Evolutionary conservation across 2,888 invertebrate genomes (phyloP), one percentile per base, ranked within the genome.

Genomic region (Zonitis immaculata): DNA sequence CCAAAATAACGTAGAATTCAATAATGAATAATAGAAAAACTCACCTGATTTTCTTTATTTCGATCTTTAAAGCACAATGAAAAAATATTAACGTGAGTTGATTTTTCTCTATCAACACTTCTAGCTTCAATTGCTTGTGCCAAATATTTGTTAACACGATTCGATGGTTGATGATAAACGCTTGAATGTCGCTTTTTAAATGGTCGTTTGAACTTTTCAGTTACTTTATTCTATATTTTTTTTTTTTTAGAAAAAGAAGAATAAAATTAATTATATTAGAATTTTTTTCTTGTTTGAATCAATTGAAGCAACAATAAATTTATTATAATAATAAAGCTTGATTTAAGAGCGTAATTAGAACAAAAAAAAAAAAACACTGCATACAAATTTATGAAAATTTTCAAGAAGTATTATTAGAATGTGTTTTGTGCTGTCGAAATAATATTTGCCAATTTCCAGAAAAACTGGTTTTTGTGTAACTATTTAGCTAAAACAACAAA

Each of bases 61-160:
- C 84, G 79, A 68, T 93, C 91, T 69, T 90, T 90, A 74, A 95
- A 95, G 71, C 88, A 87, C 47, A 95, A 78, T 4, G 93, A 93
- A 55, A 91, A 77, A 45, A 90, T 81, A 72, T 92, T 91, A 47
- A 94, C 92, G 71, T 94, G 91, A 47, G 88, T 88, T 18, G 89
- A 87, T 77, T 94, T 94, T 76, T 94, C 93, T 54, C 91, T 82
- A 73, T 94, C 92, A 56, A 94, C 91, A 70, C 91, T 91, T 59
- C 94, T 82, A 27, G 93, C 93, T 73, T 91, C 91, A 65, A 94
- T 92, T 26, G 93, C 93, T 77, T 93, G 91, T 55, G 91, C 89
- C 67, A 95, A 81, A 77, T 90, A 93, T 75, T 92, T 93, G 80
- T 94, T 94, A 53, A 94, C 93, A 62, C 94, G 85, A 78, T 93